Percentiles rank a stretch among this genome's conserved stretches.
Evolutionary conservation across 1,140 invertebrate species (phyloP).

Genomic region (Aleiodes sp.): DNA sequence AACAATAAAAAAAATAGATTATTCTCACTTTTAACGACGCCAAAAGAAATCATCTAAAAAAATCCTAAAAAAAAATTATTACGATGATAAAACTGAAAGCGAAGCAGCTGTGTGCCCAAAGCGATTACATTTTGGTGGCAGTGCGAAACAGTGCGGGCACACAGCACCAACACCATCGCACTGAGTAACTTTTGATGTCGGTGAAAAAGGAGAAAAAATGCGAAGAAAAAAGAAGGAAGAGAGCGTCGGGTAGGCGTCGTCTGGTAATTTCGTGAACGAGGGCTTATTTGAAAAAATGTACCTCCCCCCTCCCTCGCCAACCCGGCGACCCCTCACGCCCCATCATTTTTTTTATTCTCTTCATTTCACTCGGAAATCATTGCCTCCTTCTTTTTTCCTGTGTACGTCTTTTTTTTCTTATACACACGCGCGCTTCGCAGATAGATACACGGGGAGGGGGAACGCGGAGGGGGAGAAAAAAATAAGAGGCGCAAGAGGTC

Average conservation of each 20-base stretch:
- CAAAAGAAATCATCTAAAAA: no score
- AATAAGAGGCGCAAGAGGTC: constrained; percentile 21
- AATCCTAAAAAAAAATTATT: neutral
- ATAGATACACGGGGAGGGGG: neutral
- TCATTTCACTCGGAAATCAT: constrained; percentile 2
- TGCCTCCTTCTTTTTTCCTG: neutral
- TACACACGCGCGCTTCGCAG: neutral
- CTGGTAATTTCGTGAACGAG: constrained; percentile 6
- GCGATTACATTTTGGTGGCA: neutral
- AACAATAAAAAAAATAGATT: no score
- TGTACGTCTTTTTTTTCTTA: no score
- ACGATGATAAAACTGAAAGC: neutral
- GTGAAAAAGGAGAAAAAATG: no score
- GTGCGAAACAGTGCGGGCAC: neutral
- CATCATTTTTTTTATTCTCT: no score
- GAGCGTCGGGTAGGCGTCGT: constrained; percentile 4
- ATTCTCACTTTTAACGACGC: no score
- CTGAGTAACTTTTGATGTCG: neutral
- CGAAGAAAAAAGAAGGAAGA: no score
- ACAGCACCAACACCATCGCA: no score
- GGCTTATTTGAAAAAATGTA: constrained; percentile 13
- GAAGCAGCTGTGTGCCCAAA: neutral
- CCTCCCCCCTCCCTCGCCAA: no score
- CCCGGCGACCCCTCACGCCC: no score
- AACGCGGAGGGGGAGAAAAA: neutral